phyloP scores from a whole-genome alignment of 2,113 vertebrate genomes.

The Phalacrocorax carbo region DNA sequence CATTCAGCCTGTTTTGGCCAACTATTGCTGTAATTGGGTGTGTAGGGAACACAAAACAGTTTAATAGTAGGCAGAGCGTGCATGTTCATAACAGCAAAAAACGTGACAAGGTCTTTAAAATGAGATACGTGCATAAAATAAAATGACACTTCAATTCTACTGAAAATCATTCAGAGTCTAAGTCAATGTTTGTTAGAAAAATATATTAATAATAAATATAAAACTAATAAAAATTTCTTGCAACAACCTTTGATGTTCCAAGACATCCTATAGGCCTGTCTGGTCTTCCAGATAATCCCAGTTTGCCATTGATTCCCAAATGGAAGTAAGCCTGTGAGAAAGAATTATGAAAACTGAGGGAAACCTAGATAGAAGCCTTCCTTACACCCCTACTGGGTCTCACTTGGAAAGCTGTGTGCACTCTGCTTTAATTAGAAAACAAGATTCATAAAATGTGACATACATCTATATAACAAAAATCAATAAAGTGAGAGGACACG shows the following conservation, averaged over 20 bases:
- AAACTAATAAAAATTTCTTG: background rate
- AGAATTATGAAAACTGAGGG: background rate
- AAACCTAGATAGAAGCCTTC: background rate
- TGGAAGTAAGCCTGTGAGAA: slow-evolving; percentile 91
- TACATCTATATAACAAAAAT: background rate
- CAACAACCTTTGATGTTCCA: slow-evolving; percentile 92
- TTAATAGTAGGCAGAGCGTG: background rate
- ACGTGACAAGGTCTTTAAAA: background rate
- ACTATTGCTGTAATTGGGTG: background rate
- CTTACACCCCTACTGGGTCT: background rate
- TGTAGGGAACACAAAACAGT: background rate
- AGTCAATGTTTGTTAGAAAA: background rate
- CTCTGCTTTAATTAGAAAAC: background rate
- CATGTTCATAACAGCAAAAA: background rate
- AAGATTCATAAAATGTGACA: background rate
- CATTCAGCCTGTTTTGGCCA: background rate
- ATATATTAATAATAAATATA: background rate
- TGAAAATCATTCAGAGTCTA: background rate
- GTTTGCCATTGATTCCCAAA: slow-evolving; percentile 91
- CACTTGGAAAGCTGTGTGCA: background rate
- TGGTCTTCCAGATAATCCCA: slow-evolving; percentile 92
- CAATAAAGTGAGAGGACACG: background rate
- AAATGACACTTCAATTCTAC: background rate
- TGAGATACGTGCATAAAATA: background rate
- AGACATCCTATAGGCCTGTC: slow-evolving; percentile 95